Evolutionary conservation across 2,888 invertebrate species (phyloP), one percentile per base, ranked within the genome.

Genomic region (Nebria brevicollis): DNA sequence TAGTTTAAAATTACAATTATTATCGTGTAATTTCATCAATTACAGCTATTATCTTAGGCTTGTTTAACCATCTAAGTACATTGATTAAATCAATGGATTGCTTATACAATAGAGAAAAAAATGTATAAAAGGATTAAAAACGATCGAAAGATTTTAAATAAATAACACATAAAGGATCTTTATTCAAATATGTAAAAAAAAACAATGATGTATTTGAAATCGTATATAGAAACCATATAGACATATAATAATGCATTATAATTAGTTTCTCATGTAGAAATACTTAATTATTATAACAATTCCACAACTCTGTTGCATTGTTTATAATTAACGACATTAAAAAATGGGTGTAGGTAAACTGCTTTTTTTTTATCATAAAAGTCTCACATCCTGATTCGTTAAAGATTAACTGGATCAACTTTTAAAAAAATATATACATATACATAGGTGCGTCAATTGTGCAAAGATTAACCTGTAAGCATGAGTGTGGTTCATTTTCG

Each of bases 381-480:
- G 6, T 10, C 10, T 11, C 25, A 70, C 70, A 70, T 70, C 70
- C 70, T 70, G 70, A 70, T 70, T 11, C 34, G 10, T 54, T n/a
- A 68, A 26, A 42, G 43, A 70, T 68, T 54, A 77, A 72, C 72
- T 77, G 77, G 77, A 72, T 77, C 54, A 72, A 41, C 20, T 68
- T 68, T 68, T 64, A 72, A 75, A 75, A 79, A 79, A 66, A n/a
- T n/a, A n/a, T n/a, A n/a, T n/a, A n/a, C 1, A 34, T 5, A 34
- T 4, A 68, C 15, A 34, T 70, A 42, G 79, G 79, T 75, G 79
- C 74, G 79, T 74, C 79, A 74, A 7, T 42, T 34, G 34, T 5
- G 42, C 26, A 25, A 20, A 74, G 74, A 74, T 79, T 74, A 74
- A 74, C 73, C 74, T 75, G 68, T 79, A 66, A 68, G 66, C 73